Conservation (phyloP, 1,140 invertebrate species). For the Steinernema feltiae region DNA sequence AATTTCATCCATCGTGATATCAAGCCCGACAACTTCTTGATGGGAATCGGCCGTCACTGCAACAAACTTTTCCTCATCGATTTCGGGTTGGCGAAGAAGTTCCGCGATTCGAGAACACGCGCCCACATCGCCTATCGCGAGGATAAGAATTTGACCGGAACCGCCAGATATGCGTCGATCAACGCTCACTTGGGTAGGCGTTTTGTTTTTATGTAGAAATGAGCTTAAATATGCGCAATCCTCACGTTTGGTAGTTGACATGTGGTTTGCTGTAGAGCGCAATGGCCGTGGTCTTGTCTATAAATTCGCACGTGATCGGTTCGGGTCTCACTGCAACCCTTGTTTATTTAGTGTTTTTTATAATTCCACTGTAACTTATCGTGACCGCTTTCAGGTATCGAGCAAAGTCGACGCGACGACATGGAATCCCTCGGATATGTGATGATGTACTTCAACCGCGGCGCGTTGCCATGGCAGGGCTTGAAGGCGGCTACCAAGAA, state of each 20-base stretch:
- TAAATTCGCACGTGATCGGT: too few relatives aligned
- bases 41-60: conserved; percentile 82
- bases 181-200: conserved; percentile 80
- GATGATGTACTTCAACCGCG: conserved; percentile 88
- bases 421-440: conserved; percentile 94
- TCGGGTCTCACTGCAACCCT: too few relatives aligned
- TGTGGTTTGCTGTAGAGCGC: too few relatives aligned
- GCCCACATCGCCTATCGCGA: conserved; percentile 86
- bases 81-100: conserved; percentile 94
- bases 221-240: too few relatives aligned
- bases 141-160: conserved; percentile 94
- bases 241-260: too few relatives aligned
- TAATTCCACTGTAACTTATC: not conserved
- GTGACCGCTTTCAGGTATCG: conserved; percentile 30
- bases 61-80: conserved; percentile 94
- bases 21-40: conserved; percentile 63
- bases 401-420: conserved; percentile 76
- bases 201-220: too few relatives aligned
- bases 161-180: conserved; percentile 90
- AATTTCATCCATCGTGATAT: conserved; percentile 66
- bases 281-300: too few relatives aligned
- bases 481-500: conserved; percentile 85
- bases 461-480: conserved; percentile 68
- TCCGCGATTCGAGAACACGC: conserved; percentile 76
- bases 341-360: too few relatives aligned